Percentiles rank a stretch among this genome's conserved stretches.
phyloP scores from a whole-genome alignment of 2,888 invertebrate genomes.

The Antheraea yamamai region DNA sequence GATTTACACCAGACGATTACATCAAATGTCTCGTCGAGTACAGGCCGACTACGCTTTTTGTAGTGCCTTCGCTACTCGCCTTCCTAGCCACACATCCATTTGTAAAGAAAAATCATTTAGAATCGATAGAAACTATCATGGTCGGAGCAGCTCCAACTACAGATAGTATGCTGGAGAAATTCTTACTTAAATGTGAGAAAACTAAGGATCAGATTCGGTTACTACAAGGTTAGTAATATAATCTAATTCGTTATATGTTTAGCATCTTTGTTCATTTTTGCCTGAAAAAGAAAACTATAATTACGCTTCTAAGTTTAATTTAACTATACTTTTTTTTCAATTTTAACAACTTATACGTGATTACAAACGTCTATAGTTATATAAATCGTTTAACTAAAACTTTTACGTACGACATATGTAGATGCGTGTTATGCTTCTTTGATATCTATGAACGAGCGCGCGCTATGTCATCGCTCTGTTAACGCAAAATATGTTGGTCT shows the following conservation, averaged over 20 bases:
- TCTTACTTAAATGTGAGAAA: constrained; percentile 81
- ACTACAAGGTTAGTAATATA: constrained; percentile 63
- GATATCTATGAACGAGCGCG: no score
- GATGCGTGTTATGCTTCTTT: no score
- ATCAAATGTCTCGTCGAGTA: constrained; percentile 84
- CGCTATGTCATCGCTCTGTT: no score
- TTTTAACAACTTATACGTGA: no score
- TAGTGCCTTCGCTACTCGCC: constrained; percentile 89
- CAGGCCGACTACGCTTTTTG: constrained; percentile 84
- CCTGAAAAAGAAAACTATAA: no score
- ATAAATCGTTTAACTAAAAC: no score
- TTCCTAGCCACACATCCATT: constrained; percentile 88
- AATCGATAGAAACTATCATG: constrained; percentile 84
- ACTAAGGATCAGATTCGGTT: constrained; percentile 73
- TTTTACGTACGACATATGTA: no score
- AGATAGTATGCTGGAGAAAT: constrained; percentile 84
- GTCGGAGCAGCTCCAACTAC: constrained; percentile 89
- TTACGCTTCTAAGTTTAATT: no score
- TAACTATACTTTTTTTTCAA: no score
- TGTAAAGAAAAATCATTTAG: constrained; percentile 85
- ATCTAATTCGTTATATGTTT: background rate
- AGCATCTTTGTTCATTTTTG: no score
- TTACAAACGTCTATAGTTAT: no score
- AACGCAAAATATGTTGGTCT: no score
- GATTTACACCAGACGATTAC: constrained; percentile 88